Base-by-base conservation (phyloP, 1,140 invertebrate genomes). In the Zaprionus vittiger region DNA sequence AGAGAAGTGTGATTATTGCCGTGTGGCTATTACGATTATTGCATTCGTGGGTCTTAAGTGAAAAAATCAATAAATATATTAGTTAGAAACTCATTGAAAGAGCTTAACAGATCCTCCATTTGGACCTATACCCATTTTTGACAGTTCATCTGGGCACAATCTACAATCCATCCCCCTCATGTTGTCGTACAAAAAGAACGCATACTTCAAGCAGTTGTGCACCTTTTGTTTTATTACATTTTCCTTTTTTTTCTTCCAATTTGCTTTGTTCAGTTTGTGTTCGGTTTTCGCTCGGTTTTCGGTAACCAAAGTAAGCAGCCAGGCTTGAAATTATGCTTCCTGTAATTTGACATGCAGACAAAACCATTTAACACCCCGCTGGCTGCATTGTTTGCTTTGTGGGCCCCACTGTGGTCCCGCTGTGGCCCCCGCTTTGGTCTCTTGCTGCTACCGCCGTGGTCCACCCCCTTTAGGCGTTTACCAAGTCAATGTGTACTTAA, bases 321-420 rank as follows among this genome's bases (percentile, higher is more conserved):
- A 89, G 79, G 85, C 85, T 83, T 89, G 86, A 89, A 89, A 89
- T 89, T 89, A 90, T 89, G 81, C 85, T 90, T 89, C 85, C 85
- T 82, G 85, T 89, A 90, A 90, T 89, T 90, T 90, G 85, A 90
- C 85, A 90, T 85, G 85, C 85, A 89, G 85, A 89, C 85, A 89
- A 89, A 89, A 85, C 84, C 81, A 90, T 89, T 89, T 89, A 89
- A 89, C 85, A 90, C 85, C 81, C 85, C 79, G 85, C 66, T 90
- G 85, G 60, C 52, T 85, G 85, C 85, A 89, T 89, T 89, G 85
- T 89, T 90, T 65, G 70, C 55, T 38, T 65, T 68, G 49, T 67
- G 75, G 66, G 44, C 64, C 52, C 52, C 52, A 26, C 14, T 24
- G 52, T 55, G 52, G 24, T 22, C 7, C 0, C 44, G 44, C 9